phyloP scores from a whole-genome alignment of 1,140 invertebrate genomes.

The Drosophila subobscura region DNA sequence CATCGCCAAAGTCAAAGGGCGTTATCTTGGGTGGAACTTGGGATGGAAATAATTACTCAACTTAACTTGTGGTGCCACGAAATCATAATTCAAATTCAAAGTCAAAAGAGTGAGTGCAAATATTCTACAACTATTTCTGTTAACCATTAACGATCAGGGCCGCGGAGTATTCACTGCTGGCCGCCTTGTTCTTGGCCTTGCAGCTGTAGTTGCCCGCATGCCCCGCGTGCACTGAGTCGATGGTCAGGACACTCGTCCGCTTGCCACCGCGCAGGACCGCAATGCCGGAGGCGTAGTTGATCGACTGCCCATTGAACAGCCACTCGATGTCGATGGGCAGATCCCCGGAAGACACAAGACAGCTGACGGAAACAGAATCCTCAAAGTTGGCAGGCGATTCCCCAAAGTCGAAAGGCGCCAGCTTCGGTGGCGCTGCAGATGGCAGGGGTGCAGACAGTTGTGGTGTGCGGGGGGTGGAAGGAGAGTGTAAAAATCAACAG shows the following conservation, averaged over 20 bases:
- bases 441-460: background rate
- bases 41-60: slow-evolving; percentile 19
- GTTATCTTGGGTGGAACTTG: slow-evolving; percentile 72
- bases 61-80: slow-evolving; percentile 6
- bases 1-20: slow-evolving; percentile 85
- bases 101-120: background rate
- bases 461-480: no score
- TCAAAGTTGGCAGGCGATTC: slow-evolving; percentile 88
- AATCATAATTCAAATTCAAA: background rate
- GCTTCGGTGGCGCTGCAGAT: slow-evolving; percentile 86
- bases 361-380: slow-evolving; percentile 89
- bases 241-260: slow-evolving; percentile 88
- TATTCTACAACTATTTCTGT: background rate
- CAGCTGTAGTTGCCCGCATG: slow-evolving; percentile 89
- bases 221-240: slow-evolving; percentile 88
- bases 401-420: slow-evolving; percentile 88
- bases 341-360: slow-evolving; percentile 93
- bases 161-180: slow-evolving; percentile 87
- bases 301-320: slow-evolving; percentile 87
- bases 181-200: slow-evolving; percentile 90
- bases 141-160: slow-evolving; percentile 90
- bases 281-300: slow-evolving; percentile 72
- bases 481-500: background rate
- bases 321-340: slow-evolving; percentile 91
- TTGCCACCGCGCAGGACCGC: slow-evolving; percentile 75